Evolutionary conservation across 2,888 invertebrate genomes (phyloP).

Genomic region (Yponomeuta malinellus): DNA sequence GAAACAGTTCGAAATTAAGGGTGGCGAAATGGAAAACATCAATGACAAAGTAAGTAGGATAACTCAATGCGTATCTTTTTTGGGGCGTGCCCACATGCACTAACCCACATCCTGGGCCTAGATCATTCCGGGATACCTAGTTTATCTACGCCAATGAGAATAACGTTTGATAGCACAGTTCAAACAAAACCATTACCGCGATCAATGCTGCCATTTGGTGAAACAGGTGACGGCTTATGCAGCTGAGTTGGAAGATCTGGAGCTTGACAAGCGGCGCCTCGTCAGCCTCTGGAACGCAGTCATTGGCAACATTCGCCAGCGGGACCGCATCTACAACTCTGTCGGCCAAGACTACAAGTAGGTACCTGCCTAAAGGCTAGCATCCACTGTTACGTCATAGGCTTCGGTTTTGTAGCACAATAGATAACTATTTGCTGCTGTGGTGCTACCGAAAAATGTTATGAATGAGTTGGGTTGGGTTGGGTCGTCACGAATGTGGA

Average conservation of each 20-base stretch:
- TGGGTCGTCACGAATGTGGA: too few species aligned
- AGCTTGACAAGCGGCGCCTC: conserved; percentile 81
- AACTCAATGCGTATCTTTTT: neutral
- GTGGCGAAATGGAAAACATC: conserved; percentile 74
- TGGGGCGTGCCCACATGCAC: too few species aligned
- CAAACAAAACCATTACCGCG: too few species aligned
- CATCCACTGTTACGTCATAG: neutral
- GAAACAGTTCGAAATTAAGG: conserved; percentile 80
- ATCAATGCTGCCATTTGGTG: neutral
- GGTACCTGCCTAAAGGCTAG: neutral
- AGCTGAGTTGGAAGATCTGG: conserved; percentile 82
- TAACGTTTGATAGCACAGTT: too few species aligned
- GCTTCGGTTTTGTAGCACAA: neutral
- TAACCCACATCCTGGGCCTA: too few species aligned
- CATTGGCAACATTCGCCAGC: conserved; percentile 79
- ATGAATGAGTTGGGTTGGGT: too few species aligned
- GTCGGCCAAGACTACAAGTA: conserved; percentile 75
- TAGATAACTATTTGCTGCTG: neutral
- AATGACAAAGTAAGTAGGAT: conserved; percentile 51
- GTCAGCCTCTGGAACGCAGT: conserved; percentile 85
- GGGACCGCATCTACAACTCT: conserved; percentile 80
- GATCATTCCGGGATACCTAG: too few species aligned
- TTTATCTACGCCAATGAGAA: too few species aligned
- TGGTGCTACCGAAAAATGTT: neutral
- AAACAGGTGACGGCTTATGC: conserved; percentile 79